phyloP scores from a whole-genome alignment of 2,888 invertebrate species.

The Tryphoninae sp. region DNA sequence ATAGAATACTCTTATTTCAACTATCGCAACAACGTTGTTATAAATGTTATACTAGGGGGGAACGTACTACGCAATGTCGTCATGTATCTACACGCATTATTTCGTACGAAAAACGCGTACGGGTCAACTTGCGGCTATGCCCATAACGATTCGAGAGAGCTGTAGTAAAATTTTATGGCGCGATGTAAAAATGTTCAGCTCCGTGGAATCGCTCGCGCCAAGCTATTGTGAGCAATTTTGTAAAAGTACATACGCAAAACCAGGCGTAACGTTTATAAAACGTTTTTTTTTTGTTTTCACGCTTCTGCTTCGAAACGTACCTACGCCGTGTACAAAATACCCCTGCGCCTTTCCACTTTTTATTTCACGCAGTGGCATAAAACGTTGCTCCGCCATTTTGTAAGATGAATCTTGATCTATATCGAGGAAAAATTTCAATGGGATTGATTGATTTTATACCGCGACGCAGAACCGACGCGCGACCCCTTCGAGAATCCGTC shows the following conservation, averaged over 20 bases:
- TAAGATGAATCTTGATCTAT: too few species aligned
- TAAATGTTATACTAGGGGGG: neutral
- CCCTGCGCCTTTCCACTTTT: neutral
- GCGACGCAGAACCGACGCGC: neutral
- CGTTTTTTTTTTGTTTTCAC: neutral
- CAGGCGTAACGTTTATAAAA: neutral
- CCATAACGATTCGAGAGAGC: neutral
- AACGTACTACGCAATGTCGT: neutral
- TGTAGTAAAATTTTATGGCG: conserved; percentile 26
- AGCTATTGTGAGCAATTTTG: neutral
- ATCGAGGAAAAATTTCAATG: neutral
- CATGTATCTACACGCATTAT: neutral
- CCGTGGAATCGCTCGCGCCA: neutral
- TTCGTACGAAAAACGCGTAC: conserved; percentile 17
- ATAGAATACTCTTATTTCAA: too few species aligned
- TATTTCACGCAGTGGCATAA: neutral
- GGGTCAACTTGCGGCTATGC: neutral
- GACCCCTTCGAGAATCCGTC: neutral
- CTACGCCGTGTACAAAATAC: too few species aligned
- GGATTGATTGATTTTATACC: neutral
- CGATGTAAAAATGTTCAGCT: neutral
- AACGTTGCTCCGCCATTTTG: neutral
- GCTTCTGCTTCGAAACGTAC: neutral
- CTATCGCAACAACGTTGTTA: too few species aligned
- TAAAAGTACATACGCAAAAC: neutral